phyloP scores from a whole-genome alignment of 2,113 vertebrate genomes.

The Macroglossus sobrinus region DNA sequence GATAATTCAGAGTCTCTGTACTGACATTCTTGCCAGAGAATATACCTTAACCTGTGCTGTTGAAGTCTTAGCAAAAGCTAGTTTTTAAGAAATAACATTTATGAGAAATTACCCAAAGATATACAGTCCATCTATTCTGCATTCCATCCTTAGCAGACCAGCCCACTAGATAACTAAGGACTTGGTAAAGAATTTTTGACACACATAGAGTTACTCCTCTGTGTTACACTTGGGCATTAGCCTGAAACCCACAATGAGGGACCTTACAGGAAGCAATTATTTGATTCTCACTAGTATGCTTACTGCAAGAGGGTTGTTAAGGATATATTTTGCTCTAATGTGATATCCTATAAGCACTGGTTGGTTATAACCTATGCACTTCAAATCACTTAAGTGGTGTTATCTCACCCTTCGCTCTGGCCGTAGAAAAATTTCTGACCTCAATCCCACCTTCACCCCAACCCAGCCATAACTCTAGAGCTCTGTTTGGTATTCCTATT shows the following conservation, averaged over 20 bases:
- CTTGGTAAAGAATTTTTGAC: neutral
- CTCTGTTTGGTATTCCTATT: neutral
- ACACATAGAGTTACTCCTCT: fast-evolving
- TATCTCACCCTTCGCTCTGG: neutral
- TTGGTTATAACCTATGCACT: neutral
- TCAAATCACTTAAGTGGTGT: neutral
- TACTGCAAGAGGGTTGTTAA: neutral
- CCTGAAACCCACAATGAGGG: neutral
- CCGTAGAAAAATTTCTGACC: neutral
- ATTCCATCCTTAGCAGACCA: no score
- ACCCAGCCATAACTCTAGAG: neutral
- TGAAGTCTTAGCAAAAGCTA: neutral
- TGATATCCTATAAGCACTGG: neutral
- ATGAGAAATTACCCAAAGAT: neutral
- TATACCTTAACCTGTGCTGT: neutral
- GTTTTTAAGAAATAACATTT: neutral
- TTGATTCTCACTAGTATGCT: neutral
- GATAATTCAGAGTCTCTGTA: neutral
- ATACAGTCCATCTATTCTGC: neutral
- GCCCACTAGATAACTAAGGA: neutral
- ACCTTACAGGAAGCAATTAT: fast-evolving
- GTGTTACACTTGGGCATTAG: neutral
- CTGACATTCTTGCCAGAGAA: neutral
- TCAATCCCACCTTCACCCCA: fast-evolving
- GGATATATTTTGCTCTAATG: neutral